Base-by-base conservation (phyloP, 1,140 invertebrate species). In the Zaprionus africanus region DNA sequence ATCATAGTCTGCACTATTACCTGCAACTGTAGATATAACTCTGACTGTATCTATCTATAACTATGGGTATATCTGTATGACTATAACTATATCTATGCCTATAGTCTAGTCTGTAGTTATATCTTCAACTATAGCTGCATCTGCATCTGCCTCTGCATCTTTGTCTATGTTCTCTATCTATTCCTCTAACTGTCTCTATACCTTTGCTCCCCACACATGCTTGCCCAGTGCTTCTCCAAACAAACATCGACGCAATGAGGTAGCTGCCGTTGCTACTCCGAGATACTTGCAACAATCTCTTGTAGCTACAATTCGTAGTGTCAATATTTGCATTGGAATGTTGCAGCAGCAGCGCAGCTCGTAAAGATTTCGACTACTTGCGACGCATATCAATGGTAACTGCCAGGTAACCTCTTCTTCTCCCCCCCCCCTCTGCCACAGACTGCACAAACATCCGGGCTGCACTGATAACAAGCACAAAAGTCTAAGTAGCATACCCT, bases 321-420 rank as follows among this genome's bases (percentile, higher is more conserved):
- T 88, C 76, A 88, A 88, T 88, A 88, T 88, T 88, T 88, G 85
- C 81, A 79, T 85, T 73, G 85, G 78, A 75, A 54, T 70, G 65
- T 71, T 78, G 75, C 77, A 81, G 78, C 72, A 75, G 53, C 51
- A 49, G 41, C 70, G 12, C 53, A 67, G 28, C 57, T 43, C 62
- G 54, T 58, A 59, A 19, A 41, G 57, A 46, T 57, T 66, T 51
- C 41, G 54, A 65, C 67, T 71, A 72, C 60, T 76, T 66, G 67
- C 57, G 63, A 36, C 38, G 57, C 60, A 76, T 66, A 76, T 76
- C 74, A 79, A 79, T 79, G 74, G 59, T 72, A 79, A 67, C 67
- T 72, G 68, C 65, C 7, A 0, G 41, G 0, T 11, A 46, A 0
- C n/a, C 6, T 43, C 38, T 13, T 26, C 46, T 28, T 1, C 1